phyloP scores from a whole-genome alignment of 2,113 vertebrate species.

The Mungos mungo region DNA sequence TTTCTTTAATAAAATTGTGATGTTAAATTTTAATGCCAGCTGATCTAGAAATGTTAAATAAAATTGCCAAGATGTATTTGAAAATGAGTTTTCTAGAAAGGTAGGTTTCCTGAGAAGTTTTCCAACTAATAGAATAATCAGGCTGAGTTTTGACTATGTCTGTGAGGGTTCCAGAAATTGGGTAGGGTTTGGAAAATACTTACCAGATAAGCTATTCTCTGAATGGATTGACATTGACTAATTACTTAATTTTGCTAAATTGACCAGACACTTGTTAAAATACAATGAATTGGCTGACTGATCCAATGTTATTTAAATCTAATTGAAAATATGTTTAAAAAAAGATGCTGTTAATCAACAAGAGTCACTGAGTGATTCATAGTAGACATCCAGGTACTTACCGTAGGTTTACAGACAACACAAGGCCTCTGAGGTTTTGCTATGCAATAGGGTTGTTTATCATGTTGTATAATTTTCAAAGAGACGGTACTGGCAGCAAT shows the following conservation, averaged over 20 bases:
- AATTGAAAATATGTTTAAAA: not conserved
- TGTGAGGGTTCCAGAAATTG: not conserved
- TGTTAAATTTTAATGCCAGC: constrained; percentile 56
- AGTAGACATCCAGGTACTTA: not conserved
- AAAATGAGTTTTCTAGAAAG: constrained; percentile 26
- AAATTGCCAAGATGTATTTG: not conserved
- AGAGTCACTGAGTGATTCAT: not conserved
- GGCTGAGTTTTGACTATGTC: not conserved
- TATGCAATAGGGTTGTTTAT: not conserved
- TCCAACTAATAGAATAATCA: not conserved
- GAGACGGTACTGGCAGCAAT: not conserved
- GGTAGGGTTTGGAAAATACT: not conserved
- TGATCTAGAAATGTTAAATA: constrained; percentile 47
- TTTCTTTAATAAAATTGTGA: constrained; percentile 45
- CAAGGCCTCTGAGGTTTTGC: not conserved
- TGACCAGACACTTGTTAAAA: constrained; percentile 17
- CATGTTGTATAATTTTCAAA: not conserved
- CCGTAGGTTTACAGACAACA: not conserved
- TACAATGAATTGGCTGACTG: not conserved
- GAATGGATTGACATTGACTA: not conserved
- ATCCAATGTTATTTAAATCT: constrained; percentile 13
- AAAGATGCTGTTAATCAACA: not conserved
- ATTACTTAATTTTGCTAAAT: constrained; percentile 26
- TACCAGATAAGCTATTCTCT: not conserved
- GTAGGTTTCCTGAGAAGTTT: constrained; percentile 3